A percentile compares a stretch with the other conserved stretches of the same genome.
Conservation (phyloP, 2,113 vertebrate species). For the Amia ocellicauda region DNA sequence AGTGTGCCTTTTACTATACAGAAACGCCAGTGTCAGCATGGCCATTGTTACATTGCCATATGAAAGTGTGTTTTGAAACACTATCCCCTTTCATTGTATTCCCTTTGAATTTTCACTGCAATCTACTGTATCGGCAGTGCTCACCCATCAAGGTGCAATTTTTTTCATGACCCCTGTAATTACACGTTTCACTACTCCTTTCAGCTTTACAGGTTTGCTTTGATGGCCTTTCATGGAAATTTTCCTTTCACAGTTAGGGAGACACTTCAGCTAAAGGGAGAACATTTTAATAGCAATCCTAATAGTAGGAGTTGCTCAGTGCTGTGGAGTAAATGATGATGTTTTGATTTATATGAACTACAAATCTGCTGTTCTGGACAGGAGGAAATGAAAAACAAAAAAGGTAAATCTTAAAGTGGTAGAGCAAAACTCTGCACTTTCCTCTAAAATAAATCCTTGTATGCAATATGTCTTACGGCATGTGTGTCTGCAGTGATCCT, state of each 20-base stretch:
- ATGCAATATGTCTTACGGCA: too few relatives aligned
- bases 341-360: neutral
- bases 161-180: conserved; percentile 2
- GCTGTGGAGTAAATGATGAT: neutral
- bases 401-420: too few relatives aligned
- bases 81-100: too few relatives aligned
- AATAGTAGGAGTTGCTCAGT: neutral
- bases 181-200: neutral
- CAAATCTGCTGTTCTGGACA: neutral
- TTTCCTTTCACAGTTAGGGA: neutral
- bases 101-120: too few relatives aligned
- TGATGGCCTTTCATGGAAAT: neutral
- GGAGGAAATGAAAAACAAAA: neutral
- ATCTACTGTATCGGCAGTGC: neutral
- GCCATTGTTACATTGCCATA: too few relatives aligned
- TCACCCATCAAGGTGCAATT: neutral
- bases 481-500: too few relatives aligned
- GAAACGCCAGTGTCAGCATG: too few relatives aligned
- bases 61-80: too few relatives aligned
- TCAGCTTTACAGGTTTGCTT: neutral
- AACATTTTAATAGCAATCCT: neutral
- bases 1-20: too few relatives aligned
- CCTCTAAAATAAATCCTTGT: too few relatives aligned
- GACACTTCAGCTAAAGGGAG: neutral
- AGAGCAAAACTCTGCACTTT: too few relatives aligned